Base-by-base conservation (phyloP, 2,888 invertebrate genomes). In the Eustalomyia histrio region DNA sequence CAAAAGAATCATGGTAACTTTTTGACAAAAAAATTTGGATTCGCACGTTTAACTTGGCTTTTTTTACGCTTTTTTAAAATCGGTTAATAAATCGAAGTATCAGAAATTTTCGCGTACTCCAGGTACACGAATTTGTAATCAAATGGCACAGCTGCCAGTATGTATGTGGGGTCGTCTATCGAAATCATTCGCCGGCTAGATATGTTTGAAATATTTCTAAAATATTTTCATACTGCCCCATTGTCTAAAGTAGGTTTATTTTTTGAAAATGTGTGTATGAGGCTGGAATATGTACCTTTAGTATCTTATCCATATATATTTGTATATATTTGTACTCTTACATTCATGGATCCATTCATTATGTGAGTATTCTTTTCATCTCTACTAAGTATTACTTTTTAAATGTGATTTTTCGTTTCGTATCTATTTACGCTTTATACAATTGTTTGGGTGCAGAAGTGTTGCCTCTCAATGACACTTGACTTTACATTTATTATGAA, bases 401-500 rank as follows among this genome's bases (percentile, higher is more conserved):
- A 47, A 12, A 1, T 47, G 14, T 43, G 8, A 14, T n/a, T n/a
- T 47, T 4, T 47, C 39, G 39, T 29, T 21, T n/a, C 6, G n/a
- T 47, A 47, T 47, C 43, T n/a, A 47, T 47, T 47, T 7, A 47
- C 6, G 24, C 63, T 33, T 16, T n/a, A 35, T 73, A 73, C 55
- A 50, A 61, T 60, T 67, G 58, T 75, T 65, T 60, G 60, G 71
- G 61, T 67, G 80, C 75, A 71, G 75, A 75, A 75, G 79, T 79
- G 75, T 43, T 78, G 71, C 29, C 53, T 72, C 58, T 65, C 65
- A 71, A 71, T 65, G 61, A 35, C 60, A 75, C 80, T 80, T 80
- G 75, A 71, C 72, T 73, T 67, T 21, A 73, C 72, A 78, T 72
- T 72, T 61, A 78, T 72, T 72, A 78, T 55, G 47, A 78, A 78